Conservation (phyloP, 2,113 vertebrate genomes). For the Manacus vitellinus region DNA sequence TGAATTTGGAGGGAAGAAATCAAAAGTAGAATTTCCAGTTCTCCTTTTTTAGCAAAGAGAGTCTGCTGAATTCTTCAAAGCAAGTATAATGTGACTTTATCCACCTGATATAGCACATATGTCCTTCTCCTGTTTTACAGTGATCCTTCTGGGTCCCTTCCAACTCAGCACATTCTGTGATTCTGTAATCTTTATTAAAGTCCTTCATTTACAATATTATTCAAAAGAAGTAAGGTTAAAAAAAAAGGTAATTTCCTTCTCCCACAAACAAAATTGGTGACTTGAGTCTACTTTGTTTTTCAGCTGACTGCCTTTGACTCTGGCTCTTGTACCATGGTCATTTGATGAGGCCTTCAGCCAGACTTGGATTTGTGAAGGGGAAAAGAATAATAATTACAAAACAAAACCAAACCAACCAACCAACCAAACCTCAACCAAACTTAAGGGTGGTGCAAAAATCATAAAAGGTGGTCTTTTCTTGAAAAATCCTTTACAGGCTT, state of each 20-base stretch:
- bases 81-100: background rate
- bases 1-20: background rate
- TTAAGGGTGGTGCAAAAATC: background rate
- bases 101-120: accelerated
- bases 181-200: background rate
- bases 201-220: background rate
- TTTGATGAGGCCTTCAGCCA: background rate
- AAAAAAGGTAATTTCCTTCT: background rate
- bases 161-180: background rate
- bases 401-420: background rate
- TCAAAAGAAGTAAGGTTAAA: background rate
- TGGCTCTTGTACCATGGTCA: background rate
- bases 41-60: background rate
- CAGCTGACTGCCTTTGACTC: background rate
- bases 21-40: background rate
- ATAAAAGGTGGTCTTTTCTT: background rate
- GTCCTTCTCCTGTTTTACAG: background rate
- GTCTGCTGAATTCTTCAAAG: background rate
- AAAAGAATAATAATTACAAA: background rate
- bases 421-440: background rate
- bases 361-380: background rate
- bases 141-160: background rate
- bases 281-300: background rate
- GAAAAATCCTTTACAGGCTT: background rate
- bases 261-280: background rate